Base-by-base conservation (phyloP, 30 jellyfish, hydroid and myxozoan species). In the Turritopsis dohrnii region DNA sequence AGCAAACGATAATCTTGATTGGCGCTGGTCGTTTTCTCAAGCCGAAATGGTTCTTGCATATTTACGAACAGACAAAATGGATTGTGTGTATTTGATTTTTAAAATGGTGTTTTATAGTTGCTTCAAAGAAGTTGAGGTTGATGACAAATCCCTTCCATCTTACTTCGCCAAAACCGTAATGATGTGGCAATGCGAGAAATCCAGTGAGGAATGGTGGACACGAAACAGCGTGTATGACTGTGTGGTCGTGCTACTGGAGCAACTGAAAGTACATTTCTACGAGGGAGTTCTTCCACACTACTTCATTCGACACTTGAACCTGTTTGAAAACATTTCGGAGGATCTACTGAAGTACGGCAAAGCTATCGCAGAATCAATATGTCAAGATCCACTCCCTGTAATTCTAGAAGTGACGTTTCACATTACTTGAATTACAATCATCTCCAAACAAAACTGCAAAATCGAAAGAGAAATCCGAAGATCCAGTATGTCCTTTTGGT, bases 21-120 rank as follows among this genome's bases (percentile, higher is more conserved):
- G 83, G 83, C 83, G 83, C 13, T 74, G 83, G 83, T 74, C 83
- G 41, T 74, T 74, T 28, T 74, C 83, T 4, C 28, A 30, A 21
- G 66, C 83, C 25, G 83, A 74, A 74, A 74, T 74, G 54, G n/a
- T 30, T 25, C 54, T 74, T 21, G 83, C 83, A 27, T 21, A 74
- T 28, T 20, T 30, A 13, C 28, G 83, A 30, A 74, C 52, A 21
- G 74, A 74, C 9, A 27, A 30, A n/a, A 74, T 74, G 83, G 83
- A 27, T n/a, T 1, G 28, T 21, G 28, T 22, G 8, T 74, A 74
- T 74, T 19, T 74, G 18, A 21, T 74, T 30, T 28, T 74, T n/a
- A 74, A 74, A 74, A 21, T 17, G 30, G 8, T 66, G 8, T 26
- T 66, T 66, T 66, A 66, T 66, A 25, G 7, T 66, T 66, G 17